Evolutionary conservation across 2,113 vertebrate genomes (phyloP).

Genomic region (Rissa tridactyla): DNA sequence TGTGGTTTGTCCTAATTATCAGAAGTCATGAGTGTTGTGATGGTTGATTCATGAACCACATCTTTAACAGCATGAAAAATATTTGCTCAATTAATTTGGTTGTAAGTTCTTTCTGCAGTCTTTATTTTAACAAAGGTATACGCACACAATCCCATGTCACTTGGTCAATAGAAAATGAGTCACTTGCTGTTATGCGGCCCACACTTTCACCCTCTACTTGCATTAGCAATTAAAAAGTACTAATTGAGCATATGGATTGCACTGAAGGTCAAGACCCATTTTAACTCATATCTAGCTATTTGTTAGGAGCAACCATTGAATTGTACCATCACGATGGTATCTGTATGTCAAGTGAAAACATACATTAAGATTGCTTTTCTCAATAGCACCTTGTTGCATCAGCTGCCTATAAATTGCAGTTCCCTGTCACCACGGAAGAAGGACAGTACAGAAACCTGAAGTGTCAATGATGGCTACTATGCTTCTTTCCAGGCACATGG

Average conservation of each 20-base stretch:
- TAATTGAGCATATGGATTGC: not conserved
- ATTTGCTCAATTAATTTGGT: not conserved
- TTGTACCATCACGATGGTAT: not conserved
- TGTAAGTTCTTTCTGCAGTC: not conserved
- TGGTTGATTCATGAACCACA: not conserved
- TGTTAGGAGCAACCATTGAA: not conserved
- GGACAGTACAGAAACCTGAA: not conserved
- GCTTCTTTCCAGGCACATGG: not conserved
- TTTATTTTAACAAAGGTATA: not conserved
- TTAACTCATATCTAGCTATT: not conserved
- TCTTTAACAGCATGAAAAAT: not conserved
- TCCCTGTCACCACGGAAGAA: not conserved
- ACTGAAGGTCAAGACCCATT: not conserved
- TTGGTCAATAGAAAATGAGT: not conserved
- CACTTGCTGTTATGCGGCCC: not conserved
- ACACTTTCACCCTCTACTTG: not conserved
- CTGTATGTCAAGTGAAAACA: not conserved
- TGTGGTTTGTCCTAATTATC: not conserved
- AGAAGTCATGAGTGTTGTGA: not conserved
- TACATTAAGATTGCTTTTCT: not conserved
- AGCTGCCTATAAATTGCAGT: not conserved
- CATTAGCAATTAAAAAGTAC: not conserved
- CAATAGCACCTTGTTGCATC: not conserved
- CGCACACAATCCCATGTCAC: not conserved
- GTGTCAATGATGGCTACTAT: not conserved